Evolutionary conservation across 37 sponge, comb jelly and placozoan species (phyloP).

Genomic region (Chondrosia reniformis): DNA sequence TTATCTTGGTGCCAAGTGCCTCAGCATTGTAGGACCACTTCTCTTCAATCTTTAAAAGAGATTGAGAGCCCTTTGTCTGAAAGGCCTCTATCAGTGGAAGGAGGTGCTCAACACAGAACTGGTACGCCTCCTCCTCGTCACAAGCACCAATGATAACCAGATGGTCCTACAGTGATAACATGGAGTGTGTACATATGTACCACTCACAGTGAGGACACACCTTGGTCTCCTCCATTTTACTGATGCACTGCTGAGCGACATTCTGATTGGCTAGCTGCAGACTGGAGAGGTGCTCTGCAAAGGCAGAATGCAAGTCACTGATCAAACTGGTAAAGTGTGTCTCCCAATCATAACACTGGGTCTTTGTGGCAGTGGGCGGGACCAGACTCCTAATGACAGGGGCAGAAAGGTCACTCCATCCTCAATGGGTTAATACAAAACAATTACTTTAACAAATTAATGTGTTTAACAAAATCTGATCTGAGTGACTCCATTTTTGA

Average conservation of each 20-base stretch:
- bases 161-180: not conserved
- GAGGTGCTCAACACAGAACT: slow-evolving; percentile 43
- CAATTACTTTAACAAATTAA: too few species aligned
- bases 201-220: not conserved
- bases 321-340: too few species aligned
- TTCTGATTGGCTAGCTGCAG: not conserved
- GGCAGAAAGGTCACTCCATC: too few species aligned
- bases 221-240: not conserved
- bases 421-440: too few species aligned
- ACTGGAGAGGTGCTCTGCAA: not conserved
- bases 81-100: slow-evolving; percentile 54
- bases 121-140: not conserved
- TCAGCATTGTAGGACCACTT: too few species aligned
- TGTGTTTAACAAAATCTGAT: too few species aligned
- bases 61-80: not conserved
- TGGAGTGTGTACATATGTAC: not conserved
- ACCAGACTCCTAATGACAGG: too few species aligned
- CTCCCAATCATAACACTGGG: too few species aligned
- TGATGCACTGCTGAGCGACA: not conserved
- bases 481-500: too few species aligned
- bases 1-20: too few species aligned
- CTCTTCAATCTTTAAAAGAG: too few species aligned
- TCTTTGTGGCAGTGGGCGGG: too few species aligned
- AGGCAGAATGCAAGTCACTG: slow-evolving; percentile 1
- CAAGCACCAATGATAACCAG: slow-evolving; percentile 14